These are phyloP conservation scores for Drosophila nigromelanica DNA, from an alignment of 1,140 invertebrate genomes.

Conservation along the genomic window DNA sequence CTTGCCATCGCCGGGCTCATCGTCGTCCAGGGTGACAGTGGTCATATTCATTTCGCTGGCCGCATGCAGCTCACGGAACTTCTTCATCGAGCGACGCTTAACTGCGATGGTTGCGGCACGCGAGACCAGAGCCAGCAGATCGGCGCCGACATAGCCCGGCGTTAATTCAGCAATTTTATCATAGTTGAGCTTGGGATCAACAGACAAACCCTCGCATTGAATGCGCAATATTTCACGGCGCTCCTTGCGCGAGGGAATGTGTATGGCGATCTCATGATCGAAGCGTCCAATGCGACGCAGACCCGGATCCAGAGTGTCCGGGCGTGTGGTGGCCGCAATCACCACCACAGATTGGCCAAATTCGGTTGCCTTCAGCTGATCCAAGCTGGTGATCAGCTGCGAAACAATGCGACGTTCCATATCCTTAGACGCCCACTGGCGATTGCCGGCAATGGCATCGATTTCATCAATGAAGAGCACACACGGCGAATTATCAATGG, in stretches of 20 bases:
- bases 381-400: constrained; percentile 94
- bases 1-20: constrained; percentile 61
- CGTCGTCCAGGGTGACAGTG: constrained; percentile 77
- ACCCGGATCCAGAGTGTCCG: constrained; percentile 96
- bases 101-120: constrained; percentile 95
- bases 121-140: constrained; percentile 93
- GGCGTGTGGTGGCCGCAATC: constrained; percentile 97
- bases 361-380: constrained; percentile 89
- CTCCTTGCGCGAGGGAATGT: constrained; percentile 94
- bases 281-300: constrained; percentile 95
- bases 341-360: constrained; percentile 91
- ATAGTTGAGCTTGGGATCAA: constrained; percentile 89
- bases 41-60: constrained; percentile 73
- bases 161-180: constrained; percentile 91
- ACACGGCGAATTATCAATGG: constrained; percentile 89
- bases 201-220: constrained; percentile 88
- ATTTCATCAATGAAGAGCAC: constrained; percentile 98
- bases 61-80: constrained; percentile 69
- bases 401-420: constrained; percentile 98
- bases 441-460: constrained; percentile 94
- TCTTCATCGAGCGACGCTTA: constrained; percentile 84
- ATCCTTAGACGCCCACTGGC: constrained; percentile 94
- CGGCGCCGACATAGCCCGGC: constrained; percentile 98
- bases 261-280: constrained; percentile 96
- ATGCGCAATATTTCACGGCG: constrained; percentile 91